Evolutionary conservation across 2,113 vertebrate species (phyloP).

Genomic region (Nibea coibor): DNA sequence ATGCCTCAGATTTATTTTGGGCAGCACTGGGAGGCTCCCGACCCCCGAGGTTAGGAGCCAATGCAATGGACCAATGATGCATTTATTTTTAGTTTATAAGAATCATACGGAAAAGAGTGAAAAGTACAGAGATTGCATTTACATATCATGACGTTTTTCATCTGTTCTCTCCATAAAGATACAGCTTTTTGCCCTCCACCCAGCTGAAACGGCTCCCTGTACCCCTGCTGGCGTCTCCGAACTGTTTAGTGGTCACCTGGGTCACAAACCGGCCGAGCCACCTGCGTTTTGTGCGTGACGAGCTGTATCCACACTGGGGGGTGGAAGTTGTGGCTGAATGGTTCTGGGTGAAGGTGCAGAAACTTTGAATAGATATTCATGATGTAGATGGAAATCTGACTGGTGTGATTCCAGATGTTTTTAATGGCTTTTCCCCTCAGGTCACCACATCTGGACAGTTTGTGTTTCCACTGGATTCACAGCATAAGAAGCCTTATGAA

Average conservation of each 20-base stretch:
- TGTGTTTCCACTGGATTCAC: conserved; percentile 94
- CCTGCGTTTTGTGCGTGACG: conserved; percentile 89
- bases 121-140: not conserved
- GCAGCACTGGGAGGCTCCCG: not conserved
- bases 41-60: not conserved
- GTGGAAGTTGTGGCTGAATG: conserved; percentile 89
- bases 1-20: not conserved
- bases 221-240: conserved; percentile 83
- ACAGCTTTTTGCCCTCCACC: conserved; percentile 86
- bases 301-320: conserved; percentile 94
- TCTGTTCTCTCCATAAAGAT: conserved; percentile 78
- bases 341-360: conserved; percentile 97
- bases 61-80: too few species aligned
- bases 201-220: conserved; percentile 92
- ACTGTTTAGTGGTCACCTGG: conserved; percentile 92
- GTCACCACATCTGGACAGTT: conserved; percentile 91
- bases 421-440: conserved; percentile 67
- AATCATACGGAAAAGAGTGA: not conserved
- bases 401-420: conserved; percentile 18
- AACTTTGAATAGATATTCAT: not conserved
- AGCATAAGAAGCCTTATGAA: conserved; percentile 97
- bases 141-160: not conserved
- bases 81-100: not conserved
- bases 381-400: not conserved
- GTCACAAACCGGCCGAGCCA: conserved; percentile 95